Base-by-base conservation (phyloP, 2,888 invertebrate genomes). In the Priocnemis perturbator region DNA sequence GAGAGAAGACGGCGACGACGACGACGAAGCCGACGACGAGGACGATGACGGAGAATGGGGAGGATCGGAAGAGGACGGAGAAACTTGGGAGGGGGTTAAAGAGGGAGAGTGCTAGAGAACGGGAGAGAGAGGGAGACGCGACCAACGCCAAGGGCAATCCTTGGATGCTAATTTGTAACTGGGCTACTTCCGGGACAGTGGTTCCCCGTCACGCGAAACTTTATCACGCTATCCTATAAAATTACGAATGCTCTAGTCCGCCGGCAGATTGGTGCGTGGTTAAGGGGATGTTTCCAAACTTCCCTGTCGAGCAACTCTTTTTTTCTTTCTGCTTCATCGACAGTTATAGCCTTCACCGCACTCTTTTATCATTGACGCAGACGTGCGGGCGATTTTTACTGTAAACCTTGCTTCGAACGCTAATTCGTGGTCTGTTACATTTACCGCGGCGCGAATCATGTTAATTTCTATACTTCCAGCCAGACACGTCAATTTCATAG, bases 111-210 rank as follows among this genome's bases (percentile, higher is more conserved):
- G 45, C 48, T 19, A 30, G 61, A 71, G 71, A 58, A 60, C 67
- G 55, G 53, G 61, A 61, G 61, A 64, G 64, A 23, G 62, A 71
- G 73, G 64, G 74, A 76, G 81, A 81, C 73, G 75, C 72, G 76
- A 72, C 74, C 76, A 80, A 83, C 83, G 85, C 85, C 87, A 87
- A 86, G 86, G 86, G 86, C 86, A 86, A 86, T 86, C 81, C 86
- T 85, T 79, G 82, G 86, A 87, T 87, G 87, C 86, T 87, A 87
- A 87, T 87, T 87, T 87, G 87, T 87, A 86, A 86, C 86, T 87
- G 87, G 86, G 82, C 86, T 87, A 86, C 86, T 87, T 87, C 84
- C 84, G 83, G 76, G 69, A 78, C 87, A 87, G 87, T 83, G 87
- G 84, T 85, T 86, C 86, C 85, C 83, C 76, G 64, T 73, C 74